phyloP scores from a whole-genome alignment of 1,140 invertebrate genomes.

The Ditylenchus dipsaci region DNA sequence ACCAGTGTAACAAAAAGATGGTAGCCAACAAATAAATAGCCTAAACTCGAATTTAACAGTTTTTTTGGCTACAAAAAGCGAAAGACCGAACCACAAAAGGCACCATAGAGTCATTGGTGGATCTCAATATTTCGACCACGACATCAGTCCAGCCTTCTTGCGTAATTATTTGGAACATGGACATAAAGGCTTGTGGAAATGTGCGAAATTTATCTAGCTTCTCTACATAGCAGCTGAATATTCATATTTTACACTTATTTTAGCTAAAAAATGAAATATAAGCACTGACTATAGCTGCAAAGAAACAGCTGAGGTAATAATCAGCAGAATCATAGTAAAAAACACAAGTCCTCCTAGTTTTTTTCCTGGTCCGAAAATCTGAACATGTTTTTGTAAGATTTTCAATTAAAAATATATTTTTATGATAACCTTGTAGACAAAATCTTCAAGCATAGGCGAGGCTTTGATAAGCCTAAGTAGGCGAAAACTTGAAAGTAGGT shows the following conservation, averaged over 20 bases:
- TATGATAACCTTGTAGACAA: constrained; percentile 79
- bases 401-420: not conserved
- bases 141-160: constrained; percentile 87
- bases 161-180: constrained; percentile 98
- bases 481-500: constrained; percentile 80
- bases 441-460: constrained; percentile 95
- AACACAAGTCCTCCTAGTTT: constrained; percentile 96
- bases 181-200: constrained; percentile 97
- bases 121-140: constrained; percentile 81
- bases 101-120: constrained; percentile 77
- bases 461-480: constrained; percentile 94
- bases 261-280: too few species aligned
- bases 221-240: constrained; percentile 75
- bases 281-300: constrained; percentile 75
- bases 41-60: not conserved
- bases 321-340: constrained; percentile 96
- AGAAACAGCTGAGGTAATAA: constrained; percentile 96
- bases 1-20: constrained; percentile 92
- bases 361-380: constrained; percentile 96
- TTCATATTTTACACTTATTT: too few species aligned
- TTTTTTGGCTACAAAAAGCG: not conserved
- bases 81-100: constrained; percentile 69
- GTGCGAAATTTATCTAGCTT: constrained; percentile 94
- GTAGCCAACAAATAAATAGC: constrained; percentile 98
- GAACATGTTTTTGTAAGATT: constrained; percentile 27